Conservation (phyloP, 2,113 vertebrate species). For the Gnathochromis pfefferi region DNA sequence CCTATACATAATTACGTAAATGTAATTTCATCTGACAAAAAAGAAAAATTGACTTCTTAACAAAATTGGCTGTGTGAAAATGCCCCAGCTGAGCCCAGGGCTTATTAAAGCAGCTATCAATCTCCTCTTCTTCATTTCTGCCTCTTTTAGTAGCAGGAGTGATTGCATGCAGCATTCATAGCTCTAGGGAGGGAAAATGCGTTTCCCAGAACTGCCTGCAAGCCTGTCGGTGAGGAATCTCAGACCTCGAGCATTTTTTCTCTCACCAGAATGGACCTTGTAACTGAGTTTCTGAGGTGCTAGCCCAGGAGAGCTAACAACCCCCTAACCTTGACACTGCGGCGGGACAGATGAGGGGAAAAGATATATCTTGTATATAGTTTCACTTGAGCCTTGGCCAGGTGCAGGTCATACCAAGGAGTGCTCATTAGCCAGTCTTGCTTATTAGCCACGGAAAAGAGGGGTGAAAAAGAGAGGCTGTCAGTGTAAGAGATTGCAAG, state of each 20-base stretch:
- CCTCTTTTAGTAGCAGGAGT: slow-evolving; percentile 42
- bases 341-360: not conserved
- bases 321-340: not conserved
- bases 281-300: slow-evolving; percentile 41
- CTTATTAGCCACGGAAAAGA: slow-evolving; percentile 5
- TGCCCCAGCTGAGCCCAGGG: slow-evolving; percentile 35
- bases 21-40: slow-evolving; percentile 16
- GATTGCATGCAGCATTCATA: slow-evolving; percentile 50
- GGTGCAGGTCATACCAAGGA: slow-evolving; percentile 23
- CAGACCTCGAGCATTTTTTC: slow-evolving; percentile 38
- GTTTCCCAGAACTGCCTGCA: slow-evolving; percentile 14
- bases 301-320: slow-evolving; percentile 9
- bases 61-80: slow-evolving; percentile 16
- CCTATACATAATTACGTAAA: slow-evolving; percentile 6
- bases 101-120: slow-evolving; percentile 46
- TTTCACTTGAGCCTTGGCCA: slow-evolving; percentile 13
- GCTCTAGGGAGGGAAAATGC: slow-evolving; percentile 36
- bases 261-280: slow-evolving; percentile 32
- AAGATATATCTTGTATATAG: slow-evolving; percentile 25
- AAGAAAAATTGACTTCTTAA: slow-evolving; percentile 2
- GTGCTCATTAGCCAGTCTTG: slow-evolving; percentile 40
- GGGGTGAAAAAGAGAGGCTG: slow-evolving; percentile 13
- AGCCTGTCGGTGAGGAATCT: slow-evolving; percentile 25
- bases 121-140: slow-evolving; percentile 37
- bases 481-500: slow-evolving; percentile 7